Conservation (phyloP, 2,888 invertebrate genomes). For the Scrobipalpa costella region DNA sequence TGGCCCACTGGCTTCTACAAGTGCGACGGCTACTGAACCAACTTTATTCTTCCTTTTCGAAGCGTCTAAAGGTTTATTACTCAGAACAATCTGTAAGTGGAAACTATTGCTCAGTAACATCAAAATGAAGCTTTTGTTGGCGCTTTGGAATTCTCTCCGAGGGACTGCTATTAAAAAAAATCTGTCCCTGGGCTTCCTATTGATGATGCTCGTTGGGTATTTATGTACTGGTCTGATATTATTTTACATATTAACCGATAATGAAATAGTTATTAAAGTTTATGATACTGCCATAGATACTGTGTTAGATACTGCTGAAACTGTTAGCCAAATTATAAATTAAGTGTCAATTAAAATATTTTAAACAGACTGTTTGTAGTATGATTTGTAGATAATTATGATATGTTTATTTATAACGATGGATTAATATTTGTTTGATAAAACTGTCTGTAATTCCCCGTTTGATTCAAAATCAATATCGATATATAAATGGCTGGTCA, state of each 20-base stretch:
- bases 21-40: slow-evolving; percentile 93
- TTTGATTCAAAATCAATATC: no score
- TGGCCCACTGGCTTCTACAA: slow-evolving; percentile 94
- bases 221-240: neutral
- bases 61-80: slow-evolving; percentile 55
- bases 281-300: neutral
- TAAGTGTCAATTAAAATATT: no score
- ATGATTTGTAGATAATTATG: no score
- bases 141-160: neutral
- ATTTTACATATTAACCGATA: neutral
- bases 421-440: no score
- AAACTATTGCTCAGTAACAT: slow-evolving; percentile 7
- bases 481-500: no score
- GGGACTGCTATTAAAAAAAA: neutral
- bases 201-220: neutral
- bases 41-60: slow-evolving; percentile 57
- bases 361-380: no score
- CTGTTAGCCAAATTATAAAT: no score
- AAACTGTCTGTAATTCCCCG: no score
- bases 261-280: neutral
- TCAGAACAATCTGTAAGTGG: slow-evolving; percentile 61
- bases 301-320: neutral
- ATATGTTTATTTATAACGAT: no score
- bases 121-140: neutral
- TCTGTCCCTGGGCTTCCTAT: no score